phyloP scores from a whole-genome alignment of 2,888 invertebrate species.

The Patella ulyssiponensis region DNA sequence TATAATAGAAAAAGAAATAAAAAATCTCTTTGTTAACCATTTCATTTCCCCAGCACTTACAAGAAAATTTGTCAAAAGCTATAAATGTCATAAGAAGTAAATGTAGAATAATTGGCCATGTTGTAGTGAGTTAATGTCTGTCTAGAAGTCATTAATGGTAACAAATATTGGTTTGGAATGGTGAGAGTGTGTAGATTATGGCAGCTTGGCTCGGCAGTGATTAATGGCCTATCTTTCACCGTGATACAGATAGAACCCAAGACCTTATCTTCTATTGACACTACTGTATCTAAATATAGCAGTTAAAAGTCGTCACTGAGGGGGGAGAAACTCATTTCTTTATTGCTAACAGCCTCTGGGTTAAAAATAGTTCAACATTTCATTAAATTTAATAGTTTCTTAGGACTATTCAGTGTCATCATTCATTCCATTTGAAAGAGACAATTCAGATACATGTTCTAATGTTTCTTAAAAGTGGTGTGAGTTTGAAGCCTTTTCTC shows the following conservation, averaged over 20 bases:
- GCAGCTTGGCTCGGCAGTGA: constrained; percentile 9
- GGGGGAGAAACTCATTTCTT: too few species aligned
- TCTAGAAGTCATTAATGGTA: constrained; percentile 12
- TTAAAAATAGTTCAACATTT: too few species aligned
- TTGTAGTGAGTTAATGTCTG: constrained; percentile 10
- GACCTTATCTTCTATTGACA: constrained; percentile 12
- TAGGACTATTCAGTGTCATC: too few species aligned
- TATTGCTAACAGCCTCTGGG: too few species aligned
- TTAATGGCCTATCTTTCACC: constrained; percentile 6
- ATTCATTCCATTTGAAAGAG: too few species aligned
- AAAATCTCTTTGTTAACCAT: constrained; percentile 9
- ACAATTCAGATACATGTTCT: too few species aligned
- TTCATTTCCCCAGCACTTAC: constrained; percentile 5
- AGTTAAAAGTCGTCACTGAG: not conserved
- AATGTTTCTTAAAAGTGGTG: too few species aligned
- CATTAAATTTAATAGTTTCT: too few species aligned
- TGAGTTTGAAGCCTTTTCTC: too few species aligned
- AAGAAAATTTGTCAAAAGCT: constrained; percentile 11
- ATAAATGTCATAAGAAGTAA: constrained; percentile 13
- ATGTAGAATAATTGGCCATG: constrained; percentile 12
- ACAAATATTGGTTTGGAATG: constrained; percentile 12
- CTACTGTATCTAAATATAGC: constrained; percentile 10
- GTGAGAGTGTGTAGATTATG: constrained; percentile 12
- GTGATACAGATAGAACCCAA: not conserved
- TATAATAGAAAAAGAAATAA: not conserved